Conservation (phyloP, 2,797 vertebrate species). For the Alauda arvensis region DNA sequence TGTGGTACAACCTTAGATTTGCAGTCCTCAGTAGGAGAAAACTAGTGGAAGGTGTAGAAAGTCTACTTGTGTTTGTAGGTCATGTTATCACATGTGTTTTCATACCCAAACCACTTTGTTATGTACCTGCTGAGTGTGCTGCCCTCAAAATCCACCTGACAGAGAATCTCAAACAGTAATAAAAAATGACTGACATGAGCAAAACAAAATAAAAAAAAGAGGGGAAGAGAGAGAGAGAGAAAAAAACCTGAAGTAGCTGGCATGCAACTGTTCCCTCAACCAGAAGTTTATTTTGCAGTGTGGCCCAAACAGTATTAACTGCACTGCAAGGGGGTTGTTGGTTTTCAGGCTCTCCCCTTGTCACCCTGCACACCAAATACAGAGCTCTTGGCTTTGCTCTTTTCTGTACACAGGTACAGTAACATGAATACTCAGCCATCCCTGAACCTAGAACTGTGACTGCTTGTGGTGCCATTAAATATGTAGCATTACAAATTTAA, state of each 20-base stretch:
- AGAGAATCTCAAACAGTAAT: neutral
- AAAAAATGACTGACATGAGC: neutral
- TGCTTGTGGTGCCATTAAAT: neutral
- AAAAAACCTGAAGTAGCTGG: neutral
- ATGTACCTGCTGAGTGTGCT: neutral
- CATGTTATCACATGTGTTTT: neutral
- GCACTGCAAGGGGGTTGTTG: neutral
- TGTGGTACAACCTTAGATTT: neutral
- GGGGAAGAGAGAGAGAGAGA: too few species aligned
- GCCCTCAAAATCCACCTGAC: neutral
- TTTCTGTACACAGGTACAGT: neutral
- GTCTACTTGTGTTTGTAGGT: neutral
- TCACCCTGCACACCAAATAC: neutral
- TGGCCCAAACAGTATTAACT: neutral
- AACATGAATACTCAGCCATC: neutral
- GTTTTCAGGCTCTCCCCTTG: neutral
- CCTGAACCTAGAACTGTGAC: neutral
- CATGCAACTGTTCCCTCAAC: neutral
- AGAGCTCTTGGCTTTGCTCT: neutral
- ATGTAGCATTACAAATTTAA: neutral
- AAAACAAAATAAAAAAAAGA: accelerated
- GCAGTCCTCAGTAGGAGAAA: neutral
- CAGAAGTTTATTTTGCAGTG: neutral
- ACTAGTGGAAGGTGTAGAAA: neutral
- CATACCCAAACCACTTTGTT: neutral